These are phyloP conservation scores for Elegia similella DNA, from an alignment of 2,888 invertebrate species.

Conservation along the genomic window DNA sequence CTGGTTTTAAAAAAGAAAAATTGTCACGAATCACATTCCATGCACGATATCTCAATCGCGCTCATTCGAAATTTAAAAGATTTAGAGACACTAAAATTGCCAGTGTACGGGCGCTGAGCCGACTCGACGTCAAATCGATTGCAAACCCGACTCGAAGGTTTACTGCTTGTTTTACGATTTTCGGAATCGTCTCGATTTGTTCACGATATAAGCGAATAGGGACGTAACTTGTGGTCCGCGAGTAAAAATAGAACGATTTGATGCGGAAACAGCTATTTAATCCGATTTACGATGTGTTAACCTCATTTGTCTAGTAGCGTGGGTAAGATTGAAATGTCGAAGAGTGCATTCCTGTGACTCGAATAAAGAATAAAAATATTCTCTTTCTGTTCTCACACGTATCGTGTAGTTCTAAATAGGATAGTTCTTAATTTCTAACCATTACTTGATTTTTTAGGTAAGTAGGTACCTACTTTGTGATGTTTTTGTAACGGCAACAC, in stretches of 20 bases:
- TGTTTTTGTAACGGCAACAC: no score
- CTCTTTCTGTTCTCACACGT: background rate
- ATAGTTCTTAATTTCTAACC: no score
- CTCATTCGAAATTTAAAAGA: slow-evolving; percentile 58
- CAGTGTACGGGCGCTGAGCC: slow-evolving; percentile 19
- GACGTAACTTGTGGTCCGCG: slow-evolving; percentile 21
- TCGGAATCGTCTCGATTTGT: slow-evolving; percentile 56
- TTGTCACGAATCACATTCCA: background rate
- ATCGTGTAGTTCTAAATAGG: no score
- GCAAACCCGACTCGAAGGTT: slow-evolving; percentile 47
- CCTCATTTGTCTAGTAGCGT: slow-evolving; percentile 12
- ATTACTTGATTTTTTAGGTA: no score
- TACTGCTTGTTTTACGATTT: slow-evolving; percentile 63
- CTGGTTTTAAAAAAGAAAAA: slow-evolving; percentile 9
- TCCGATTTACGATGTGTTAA: slow-evolving; percentile 13
- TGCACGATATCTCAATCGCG: slow-evolving; percentile 18
- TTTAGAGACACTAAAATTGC: slow-evolving; percentile 15
- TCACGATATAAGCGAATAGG: slow-evolving; percentile 24
- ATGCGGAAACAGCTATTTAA: slow-evolving; percentile 14
- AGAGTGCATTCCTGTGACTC: background rate
- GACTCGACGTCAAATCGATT: slow-evolving; percentile 48
- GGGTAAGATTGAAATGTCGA: background rate
- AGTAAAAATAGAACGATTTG: slow-evolving; percentile 20
- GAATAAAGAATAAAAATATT: background rate
- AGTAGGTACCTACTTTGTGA: no score